These are phyloP conservation scores for Pristionchus japonicus DNA, from an alignment of 2,888 invertebrate genomes.

Conservation along the genomic window DNA sequence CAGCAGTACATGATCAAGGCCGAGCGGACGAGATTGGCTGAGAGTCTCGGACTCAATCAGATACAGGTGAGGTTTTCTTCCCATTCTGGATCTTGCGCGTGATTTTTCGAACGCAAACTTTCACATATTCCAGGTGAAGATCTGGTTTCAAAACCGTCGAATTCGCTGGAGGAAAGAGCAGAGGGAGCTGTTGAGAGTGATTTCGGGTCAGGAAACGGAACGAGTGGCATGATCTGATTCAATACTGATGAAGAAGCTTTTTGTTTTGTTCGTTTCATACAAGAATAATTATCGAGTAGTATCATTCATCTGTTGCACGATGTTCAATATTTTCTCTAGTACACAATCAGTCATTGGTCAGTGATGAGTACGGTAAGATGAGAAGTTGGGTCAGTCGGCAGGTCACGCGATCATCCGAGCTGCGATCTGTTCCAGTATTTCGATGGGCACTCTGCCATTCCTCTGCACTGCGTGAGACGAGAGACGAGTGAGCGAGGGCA, in stretches of 20 bases:
- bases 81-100: too few species aligned
- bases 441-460: background rate
- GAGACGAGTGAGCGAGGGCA: background rate
- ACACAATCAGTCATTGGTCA: background rate
- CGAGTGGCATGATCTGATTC: background rate
- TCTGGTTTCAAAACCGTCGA: constrained; percentile 44
- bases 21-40: constrained; percentile 9
- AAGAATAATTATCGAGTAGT: too few species aligned
- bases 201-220: background rate
- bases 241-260: too few species aligned
- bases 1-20: constrained; percentile 43
- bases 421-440: background rate
- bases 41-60: constrained; percentile 31
- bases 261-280: too few species aligned
- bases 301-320: background rate
- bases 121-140: constrained; percentile 38
- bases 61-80: background rate
- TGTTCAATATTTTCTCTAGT: background rate
- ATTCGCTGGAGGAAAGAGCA: constrained; percentile 44
- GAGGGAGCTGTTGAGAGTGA: constrained; percentile 22
- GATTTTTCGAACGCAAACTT: too few species aligned
- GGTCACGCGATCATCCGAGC: background rate
- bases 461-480: background rate
- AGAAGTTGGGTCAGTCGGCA: background rate
- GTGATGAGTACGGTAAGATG: background rate